These are phyloP conservation scores for Pantherophis vulpinus DNA, from an alignment of 2,797 vertebrate species.

Conservation along the genomic window DNA sequence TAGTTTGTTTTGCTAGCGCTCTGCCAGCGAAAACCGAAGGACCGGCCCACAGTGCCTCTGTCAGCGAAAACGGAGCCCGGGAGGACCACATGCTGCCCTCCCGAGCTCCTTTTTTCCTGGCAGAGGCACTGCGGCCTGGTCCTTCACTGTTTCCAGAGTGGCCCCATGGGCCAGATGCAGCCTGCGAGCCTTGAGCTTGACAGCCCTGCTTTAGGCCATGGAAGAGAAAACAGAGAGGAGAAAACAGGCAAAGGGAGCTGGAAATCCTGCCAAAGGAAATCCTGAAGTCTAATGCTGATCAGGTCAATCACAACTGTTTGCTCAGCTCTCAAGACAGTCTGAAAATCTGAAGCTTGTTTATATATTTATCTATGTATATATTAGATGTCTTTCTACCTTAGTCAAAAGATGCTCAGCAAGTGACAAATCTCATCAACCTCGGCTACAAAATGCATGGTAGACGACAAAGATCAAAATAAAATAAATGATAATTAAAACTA, in stretches of 20 bases:
- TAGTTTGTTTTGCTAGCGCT: too few species aligned
- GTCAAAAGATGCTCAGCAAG: background rate
- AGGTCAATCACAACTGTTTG: background rate
- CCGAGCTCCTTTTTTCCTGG: too few species aligned
- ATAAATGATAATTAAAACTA: background rate
- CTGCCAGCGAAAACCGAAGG: too few species aligned
- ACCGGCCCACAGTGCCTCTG: too few species aligned
- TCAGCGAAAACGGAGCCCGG: too few species aligned
- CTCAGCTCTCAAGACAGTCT: background rate
- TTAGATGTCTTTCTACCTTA: background rate
- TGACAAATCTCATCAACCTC: background rate
- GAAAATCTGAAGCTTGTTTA: background rate
- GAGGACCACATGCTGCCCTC: too few species aligned
- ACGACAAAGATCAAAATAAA: background rate
- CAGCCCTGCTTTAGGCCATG: background rate
- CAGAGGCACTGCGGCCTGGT: too few species aligned
- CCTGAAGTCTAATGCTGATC: background rate
- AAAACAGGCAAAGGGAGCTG: background rate
- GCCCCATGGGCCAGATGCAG: too few species aligned
- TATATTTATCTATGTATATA: background rate
- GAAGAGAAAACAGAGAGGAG: background rate
- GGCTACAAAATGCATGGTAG: background rate
- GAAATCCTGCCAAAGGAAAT: background rate
- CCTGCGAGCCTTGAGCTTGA: too few species aligned
- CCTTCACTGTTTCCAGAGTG: too few species aligned